phyloP scores from a whole-genome alignment of 2,888 invertebrate species.

The Tribolium freemani region DNA sequence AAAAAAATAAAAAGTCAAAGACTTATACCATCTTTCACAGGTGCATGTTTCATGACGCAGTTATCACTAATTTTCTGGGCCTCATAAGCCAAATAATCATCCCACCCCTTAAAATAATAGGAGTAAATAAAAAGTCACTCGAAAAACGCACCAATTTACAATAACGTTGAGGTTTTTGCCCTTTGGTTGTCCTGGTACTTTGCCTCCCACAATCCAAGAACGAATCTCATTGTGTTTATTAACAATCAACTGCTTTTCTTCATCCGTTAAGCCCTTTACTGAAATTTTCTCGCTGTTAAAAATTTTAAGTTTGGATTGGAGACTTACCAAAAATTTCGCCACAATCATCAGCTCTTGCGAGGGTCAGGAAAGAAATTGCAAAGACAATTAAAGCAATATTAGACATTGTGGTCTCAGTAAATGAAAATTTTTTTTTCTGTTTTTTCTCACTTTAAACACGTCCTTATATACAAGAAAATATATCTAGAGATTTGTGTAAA shows the following conservation, averaged over 20 bases:
- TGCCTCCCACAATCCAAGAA: constrained; percentile 81
- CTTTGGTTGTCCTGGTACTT: constrained; percentile 66
- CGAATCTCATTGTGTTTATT: constrained; percentile 83
- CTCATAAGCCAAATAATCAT: constrained; percentile 45
- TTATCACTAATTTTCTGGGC: constrained; percentile 53
- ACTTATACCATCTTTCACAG: constrained; percentile 49
- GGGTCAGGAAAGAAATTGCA: not conserved
- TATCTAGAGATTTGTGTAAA: too few species aligned
- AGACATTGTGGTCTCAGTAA: not conserved
- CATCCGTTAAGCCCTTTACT: not conserved
- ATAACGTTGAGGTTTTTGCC: constrained; percentile 51
- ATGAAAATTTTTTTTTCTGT: too few species aligned
- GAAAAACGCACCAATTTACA: constrained; percentile 36
- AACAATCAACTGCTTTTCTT: constrained; percentile 69
- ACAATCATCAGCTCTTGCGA: not conserved
- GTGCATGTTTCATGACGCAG: constrained; percentile 49
- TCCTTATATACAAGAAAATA: too few species aligned
- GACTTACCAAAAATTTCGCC: not conserved
- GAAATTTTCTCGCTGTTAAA: not conserved
- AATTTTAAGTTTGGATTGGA: not conserved
- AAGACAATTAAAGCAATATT: not conserved
- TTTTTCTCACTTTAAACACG: too few species aligned
- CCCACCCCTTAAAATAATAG: constrained; percentile 48
- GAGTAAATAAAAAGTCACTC: not conserved
- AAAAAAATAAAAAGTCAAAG: not conserved